These are phyloP conservation scores for Neelides sp. DNA, from an alignment of 1,140 invertebrate species.

Conservation along the genomic window DNA sequence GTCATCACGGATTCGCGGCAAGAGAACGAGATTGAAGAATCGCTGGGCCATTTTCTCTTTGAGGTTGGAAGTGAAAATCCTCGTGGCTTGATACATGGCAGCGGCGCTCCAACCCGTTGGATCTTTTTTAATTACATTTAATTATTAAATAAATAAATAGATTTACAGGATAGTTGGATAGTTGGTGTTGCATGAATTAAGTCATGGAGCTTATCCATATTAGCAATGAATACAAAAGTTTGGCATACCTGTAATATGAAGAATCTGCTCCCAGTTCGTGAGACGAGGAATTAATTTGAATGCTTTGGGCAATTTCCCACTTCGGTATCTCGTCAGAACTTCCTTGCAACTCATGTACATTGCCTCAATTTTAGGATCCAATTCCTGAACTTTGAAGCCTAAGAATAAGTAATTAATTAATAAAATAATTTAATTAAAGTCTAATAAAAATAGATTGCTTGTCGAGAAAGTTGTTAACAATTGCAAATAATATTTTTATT, in stretches of 20 bases:
- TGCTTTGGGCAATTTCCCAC: slow-evolving; percentile 92
- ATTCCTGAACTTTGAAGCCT: slow-evolving; percentile 54
- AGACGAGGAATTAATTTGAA: slow-evolving; percentile 92
- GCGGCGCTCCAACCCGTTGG: slow-evolving; percentile 74
- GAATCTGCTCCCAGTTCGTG: slow-evolving; percentile 90
- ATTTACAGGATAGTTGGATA: too few relatives aligned
- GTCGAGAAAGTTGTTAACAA: background rate
- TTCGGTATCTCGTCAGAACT: slow-evolving; percentile 76
- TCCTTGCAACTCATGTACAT: slow-evolving; percentile 82
- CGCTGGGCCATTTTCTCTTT: slow-evolving; percentile 93
- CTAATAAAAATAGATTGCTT: background rate
- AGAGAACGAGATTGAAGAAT: slow-evolving; percentile 85
- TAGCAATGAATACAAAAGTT: slow-evolving; percentile 1
- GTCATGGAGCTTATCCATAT: background rate
- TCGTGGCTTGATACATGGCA: slow-evolving; percentile 87
- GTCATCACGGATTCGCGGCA: slow-evolving; percentile 89
- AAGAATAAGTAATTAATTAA: slow-evolving; percentile 30
- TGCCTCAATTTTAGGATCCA: slow-evolving; percentile 57
- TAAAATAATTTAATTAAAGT: background rate
- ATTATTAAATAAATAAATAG: too few relatives aligned
- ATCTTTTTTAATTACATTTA: too few relatives aligned
- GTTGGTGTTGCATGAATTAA: background rate
- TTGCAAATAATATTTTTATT: slow-evolving; percentile 19
- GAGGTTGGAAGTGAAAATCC: slow-evolving; percentile 91
- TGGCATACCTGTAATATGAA: slow-evolving; percentile 58